phyloP scores from a whole-genome alignment of 2,888 invertebrate species.

The Agrotis puta region DNA sequence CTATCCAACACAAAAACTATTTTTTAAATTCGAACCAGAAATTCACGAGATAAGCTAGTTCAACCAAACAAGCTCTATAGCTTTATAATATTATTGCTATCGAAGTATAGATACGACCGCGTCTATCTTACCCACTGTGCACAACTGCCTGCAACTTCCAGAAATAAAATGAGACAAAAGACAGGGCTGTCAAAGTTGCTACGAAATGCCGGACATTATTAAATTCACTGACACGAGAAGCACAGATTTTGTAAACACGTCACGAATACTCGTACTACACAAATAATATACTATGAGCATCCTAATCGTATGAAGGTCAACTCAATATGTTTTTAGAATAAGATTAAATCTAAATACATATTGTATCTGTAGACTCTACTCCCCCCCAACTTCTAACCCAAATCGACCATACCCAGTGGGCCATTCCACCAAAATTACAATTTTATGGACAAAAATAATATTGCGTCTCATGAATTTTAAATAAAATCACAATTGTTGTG shows the following conservation, averaged over 20 bases:
- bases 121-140: too few relatives aligned
- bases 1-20: too few relatives aligned
- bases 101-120: too few relatives aligned
- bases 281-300: background rate
- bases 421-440: constrained; percentile 64
- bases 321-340: background rate
- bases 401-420: constrained; percentile 60
- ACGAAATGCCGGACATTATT: background rate
- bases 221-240: background rate
- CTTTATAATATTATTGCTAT: too few relatives aligned
- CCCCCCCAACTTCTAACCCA: constrained; percentile 40
- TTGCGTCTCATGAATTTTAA: constrained; percentile 82
- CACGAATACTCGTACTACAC: background rate
- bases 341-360: constrained; percentile 16
- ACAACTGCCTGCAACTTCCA: too few relatives aligned
- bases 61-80: too few relatives aligned
- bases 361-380: constrained; percentile 2
- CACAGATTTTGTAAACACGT: background rate
- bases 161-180: background rate
- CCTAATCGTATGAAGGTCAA: constrained; percentile 7
- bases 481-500: constrained; percentile 79
- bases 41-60: too few relatives aligned
- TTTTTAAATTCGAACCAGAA: too few relatives aligned
- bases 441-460: constrained; percentile 73
- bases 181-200: background rate